These are phyloP conservation scores for Semicossyphus pulcher DNA, from an alignment of 2,113 vertebrate genomes.

Conservation along the genomic window DNA sequence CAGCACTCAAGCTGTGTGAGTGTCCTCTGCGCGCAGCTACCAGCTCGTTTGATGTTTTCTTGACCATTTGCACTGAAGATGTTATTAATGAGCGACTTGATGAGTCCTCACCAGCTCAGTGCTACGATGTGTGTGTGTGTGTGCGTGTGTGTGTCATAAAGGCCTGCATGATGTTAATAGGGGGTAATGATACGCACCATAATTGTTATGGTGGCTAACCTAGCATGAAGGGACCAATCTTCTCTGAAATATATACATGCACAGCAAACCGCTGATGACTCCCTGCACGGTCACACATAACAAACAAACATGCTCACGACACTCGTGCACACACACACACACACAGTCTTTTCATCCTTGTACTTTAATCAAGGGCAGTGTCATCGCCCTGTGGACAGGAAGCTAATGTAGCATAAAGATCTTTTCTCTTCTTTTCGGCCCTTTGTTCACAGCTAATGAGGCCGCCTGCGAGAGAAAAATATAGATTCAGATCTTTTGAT, in stretches of 20 bases:
- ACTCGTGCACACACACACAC: neutral
- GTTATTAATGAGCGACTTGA: conserved; percentile 54
- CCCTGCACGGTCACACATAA: neutral
- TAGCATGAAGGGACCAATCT: conserved; percentile 51
- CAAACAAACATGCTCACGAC: neutral
- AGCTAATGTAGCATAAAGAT: neutral
- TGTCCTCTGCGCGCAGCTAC: conserved; percentile 13
- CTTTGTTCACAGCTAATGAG: neutral
- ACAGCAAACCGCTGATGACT: neutral
- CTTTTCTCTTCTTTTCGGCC: neutral
- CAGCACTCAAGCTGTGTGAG: conserved; percentile 24
- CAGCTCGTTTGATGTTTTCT: conserved; percentile 38
- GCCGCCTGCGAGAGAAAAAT: neutral
- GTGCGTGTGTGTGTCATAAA: conserved; percentile 26
- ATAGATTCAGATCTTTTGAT: neutral
- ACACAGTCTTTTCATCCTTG: neutral
- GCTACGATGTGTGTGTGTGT: conserved; percentile 12
- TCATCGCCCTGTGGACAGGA: neutral
- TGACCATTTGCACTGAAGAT: conserved; percentile 44
- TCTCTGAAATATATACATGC: conserved; percentile 28
- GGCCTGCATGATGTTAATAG: conserved; percentile 61
- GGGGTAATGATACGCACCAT: conserved; percentile 55
- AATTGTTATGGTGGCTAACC: conserved; percentile 63
- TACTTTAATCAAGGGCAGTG: conserved; percentile 12
- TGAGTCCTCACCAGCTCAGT: conserved; percentile 30